Conservation (phyloP, 1,140 invertebrate species). For the Linepithema humile region DNA sequence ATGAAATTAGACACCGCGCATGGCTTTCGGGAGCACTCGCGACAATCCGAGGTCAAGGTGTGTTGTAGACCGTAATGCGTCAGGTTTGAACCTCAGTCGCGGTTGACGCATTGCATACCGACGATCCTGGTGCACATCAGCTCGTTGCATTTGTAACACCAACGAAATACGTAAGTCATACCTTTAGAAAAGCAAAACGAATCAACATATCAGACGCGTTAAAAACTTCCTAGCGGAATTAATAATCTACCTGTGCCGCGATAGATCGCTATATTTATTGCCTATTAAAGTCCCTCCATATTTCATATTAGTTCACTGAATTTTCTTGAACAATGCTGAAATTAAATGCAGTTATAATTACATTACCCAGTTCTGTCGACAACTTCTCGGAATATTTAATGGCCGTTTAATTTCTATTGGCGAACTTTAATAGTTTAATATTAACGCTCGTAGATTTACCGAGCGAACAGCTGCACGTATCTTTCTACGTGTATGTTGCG, state of each 20-base stretch:
- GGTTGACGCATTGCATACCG: background rate
- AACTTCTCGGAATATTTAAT: background rate
- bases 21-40: background rate
- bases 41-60: constrained; percentile 39
- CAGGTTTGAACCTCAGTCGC: constrained; percentile 12
- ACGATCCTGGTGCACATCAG: background rate
- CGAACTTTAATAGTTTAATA: background rate
- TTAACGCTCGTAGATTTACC: background rate
- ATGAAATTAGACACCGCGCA: constrained; percentile 53
- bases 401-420: background rate
- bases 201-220: background rate
- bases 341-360: constrained; percentile 12
- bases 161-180: background rate
- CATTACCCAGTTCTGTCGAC: background rate
- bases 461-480: background rate
- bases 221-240: background rate
- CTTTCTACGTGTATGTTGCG: no score
- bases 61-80: constrained; percentile 12
- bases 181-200: background rate
- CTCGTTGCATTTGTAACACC: background rate
- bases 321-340: no score
- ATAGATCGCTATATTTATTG: background rate
- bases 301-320: background rate
- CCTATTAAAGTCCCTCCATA: background rate
- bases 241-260: no score